Evolutionary conservation across 1,140 invertebrate species (phyloP).

Genomic region (Drosophila tropicalis): DNA sequence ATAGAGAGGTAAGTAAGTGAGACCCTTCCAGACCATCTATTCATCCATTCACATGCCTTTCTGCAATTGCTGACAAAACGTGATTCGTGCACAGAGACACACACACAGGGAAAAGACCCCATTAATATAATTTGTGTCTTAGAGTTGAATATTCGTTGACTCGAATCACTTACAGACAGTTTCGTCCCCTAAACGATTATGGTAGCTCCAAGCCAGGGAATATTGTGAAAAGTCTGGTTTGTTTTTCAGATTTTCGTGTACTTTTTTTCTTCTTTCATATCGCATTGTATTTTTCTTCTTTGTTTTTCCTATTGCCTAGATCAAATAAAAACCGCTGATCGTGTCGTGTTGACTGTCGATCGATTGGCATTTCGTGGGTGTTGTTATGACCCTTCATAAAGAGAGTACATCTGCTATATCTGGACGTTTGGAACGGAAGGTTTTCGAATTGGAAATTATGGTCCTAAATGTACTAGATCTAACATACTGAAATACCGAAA

Average conservation of each 20-base stretch:
- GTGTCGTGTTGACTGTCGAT: conserved; percentile 15
- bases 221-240: conserved; percentile 16
- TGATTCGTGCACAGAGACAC: conserved; percentile 19
- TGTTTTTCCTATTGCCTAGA: conserved; percentile 9
- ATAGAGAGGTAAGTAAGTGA: background rate
- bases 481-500: too few relatives aligned
- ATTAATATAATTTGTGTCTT: conserved; percentile 32
- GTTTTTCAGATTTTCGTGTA: background rate
- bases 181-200: conserved; percentile 22
- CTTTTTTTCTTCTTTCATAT: background rate
- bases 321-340: conserved; percentile 14
- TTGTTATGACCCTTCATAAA: background rate
- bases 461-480: too few relatives aligned
- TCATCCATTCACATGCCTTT: conserved; percentile 8
- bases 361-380: conserved; percentile 18
- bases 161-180: conserved; percentile 8
- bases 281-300: conserved; percentile 4
- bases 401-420: background rate
- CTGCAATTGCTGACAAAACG: conserved; percentile 17
- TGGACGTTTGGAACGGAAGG: background rate
- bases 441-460: background rate
- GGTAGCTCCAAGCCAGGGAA: conserved; percentile 6
- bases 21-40: conserved; percentile 4
- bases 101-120: conserved; percentile 14
- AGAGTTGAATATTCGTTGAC: conserved; percentile 12